Evolutionary conservation across 92 coral and sea anemone genomes (phyloP), one percentile per base, ranked within the genome.

Genomic region (Palythoa caribaeorum): DNA sequence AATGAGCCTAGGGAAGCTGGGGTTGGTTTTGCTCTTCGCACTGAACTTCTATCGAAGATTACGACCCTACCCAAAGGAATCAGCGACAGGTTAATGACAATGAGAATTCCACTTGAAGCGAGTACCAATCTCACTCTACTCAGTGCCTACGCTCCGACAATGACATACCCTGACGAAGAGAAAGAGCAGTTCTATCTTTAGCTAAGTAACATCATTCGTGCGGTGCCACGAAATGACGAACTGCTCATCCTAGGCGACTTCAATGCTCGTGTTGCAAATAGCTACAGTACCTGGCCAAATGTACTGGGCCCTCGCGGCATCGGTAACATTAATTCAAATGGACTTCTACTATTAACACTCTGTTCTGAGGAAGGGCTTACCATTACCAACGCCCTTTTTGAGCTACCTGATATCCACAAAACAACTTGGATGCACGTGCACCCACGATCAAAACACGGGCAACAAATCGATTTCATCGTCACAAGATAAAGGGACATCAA

Each of bases 101-200:
- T 89, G 80, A 52, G 88, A 16, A 73, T 89, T 70, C 88, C 88
- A 50, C 81, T 89, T 16, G 63, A 28, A 21, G 83, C 66, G 47
- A 57, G 39, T 15, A 75, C 59, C 4, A 9, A 62, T 28, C 84
- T 75, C 62, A 84, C 88, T 72, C 68, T 84, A 13, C 28, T 77
- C 47, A 90, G 89, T 35, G 87, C 44, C 7, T 90, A 90, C 51
- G 92, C 92, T 44, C 89, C 92, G 3, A 78, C 89, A 0, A 84
- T 84, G 92, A 37, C 63, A 8, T 48, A 78, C 19, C 50, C 89
- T 36, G 89, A 85, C 1, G 92, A 76, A 40, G 76, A 44, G 69
- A 76, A 90, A 60, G 89, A 90, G 10, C 50, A 40, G 47, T 84
- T 90, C 83, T 83, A 89, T 44, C 84, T 57, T 50, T 39, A 83